A percentile compares a stretch with the other conserved stretches of the same genome.
Evolutionary conservation across 2,113 vertebrate genomes (phyloP).

Genomic region (Aplodontia rufa): DNA sequence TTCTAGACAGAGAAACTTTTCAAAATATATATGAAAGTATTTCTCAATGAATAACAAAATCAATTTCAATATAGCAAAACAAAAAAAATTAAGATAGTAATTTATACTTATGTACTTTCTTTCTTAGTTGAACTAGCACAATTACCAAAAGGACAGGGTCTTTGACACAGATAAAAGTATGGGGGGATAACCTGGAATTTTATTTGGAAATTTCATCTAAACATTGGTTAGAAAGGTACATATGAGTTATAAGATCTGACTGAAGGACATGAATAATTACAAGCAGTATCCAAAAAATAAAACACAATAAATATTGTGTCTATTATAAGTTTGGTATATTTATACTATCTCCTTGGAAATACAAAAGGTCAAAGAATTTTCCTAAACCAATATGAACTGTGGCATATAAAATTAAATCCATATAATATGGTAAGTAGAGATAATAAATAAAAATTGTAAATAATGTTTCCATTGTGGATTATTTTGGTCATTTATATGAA

Average conservation of each 20-base stretch:
- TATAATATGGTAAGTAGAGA: background rate
- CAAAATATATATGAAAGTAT: background rate
- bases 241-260: background rate
- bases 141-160: background rate
- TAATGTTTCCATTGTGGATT: background rate
- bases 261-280: background rate
- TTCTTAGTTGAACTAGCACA: background rate
- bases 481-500: background rate
- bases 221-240: too few species aligned
- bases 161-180: background rate
- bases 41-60: background rate
- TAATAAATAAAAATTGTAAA: background rate
- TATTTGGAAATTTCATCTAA: background rate
- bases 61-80: background rate
- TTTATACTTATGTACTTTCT: background rate
- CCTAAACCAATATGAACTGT: background rate
- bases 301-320: rapidly evolving
- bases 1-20: background rate
- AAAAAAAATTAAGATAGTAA: background rate
- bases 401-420: background rate
- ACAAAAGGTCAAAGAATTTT: background rate
- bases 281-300: background rate
- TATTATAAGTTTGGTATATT: background rate
- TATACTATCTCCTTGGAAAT: background rate
- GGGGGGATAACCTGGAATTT: background rate